Base-by-base conservation (phyloP, 2,797 vertebrate genomes). In the Notolepis coatsorum region DNA sequence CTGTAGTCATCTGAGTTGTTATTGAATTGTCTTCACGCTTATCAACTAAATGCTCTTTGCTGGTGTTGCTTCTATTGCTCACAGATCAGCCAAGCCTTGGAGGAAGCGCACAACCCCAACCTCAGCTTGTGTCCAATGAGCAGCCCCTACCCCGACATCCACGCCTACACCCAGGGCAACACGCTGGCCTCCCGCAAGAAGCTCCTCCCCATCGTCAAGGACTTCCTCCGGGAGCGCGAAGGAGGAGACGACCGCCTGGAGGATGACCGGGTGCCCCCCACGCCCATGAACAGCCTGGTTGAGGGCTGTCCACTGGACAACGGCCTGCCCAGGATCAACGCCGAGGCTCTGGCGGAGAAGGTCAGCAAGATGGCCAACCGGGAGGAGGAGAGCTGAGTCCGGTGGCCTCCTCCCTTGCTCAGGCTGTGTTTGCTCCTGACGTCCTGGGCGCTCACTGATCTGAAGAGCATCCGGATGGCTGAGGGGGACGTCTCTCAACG, bases 241-340 rank as follows among this genome's bases (percentile, higher is more conserved):
- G 58, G 33, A 9, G 79, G 60, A 31, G 18, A 54, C 27, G 10
- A 39, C 55, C 68, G 65, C 20, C 49, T 74, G 8, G 87, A 86
- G 39, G 89, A 86, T 18, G 88, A 88, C 33, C 69, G 28, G 0
- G 83, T 94, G 0, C 97, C 96, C 0, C 96, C 96, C 0, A 98
- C 97, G 0, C 97, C 97, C 0, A 93, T 96, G 94, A 99, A 99
- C 93, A 98, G 96, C 77, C 90, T 98, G 78, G 96, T 97, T 60
- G 96, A 99, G 1, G 96, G 97, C 18, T 96, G 96, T 54, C 96
- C 96, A 0, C 90, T 99, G 45, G 95, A 96, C 0, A 89, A 76
- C n/a, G 93, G 95, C 0, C 91, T 94, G 59, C 96, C 96, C 0
- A 88, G 79, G 5, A 84, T 97, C 63, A 96, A 91, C 0, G 88